A percentile compares a stretch with the other conserved stretches of the same genome.
Conservation (phyloP, 2,113 vertebrate genomes). For the Labeo rohita region DNA sequence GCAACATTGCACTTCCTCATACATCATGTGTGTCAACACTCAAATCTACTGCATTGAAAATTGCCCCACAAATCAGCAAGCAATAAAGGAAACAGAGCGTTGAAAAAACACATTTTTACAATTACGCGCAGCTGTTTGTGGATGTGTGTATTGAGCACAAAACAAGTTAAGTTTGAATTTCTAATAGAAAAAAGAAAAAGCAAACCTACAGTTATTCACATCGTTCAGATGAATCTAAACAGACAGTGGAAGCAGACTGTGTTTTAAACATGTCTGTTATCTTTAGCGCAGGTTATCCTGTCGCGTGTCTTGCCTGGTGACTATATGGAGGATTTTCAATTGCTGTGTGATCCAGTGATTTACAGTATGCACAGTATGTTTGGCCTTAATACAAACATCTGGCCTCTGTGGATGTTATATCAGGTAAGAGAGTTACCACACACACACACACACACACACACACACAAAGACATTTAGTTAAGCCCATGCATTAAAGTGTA, state of each 20-base stretch:
- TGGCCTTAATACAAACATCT: constrained; percentile 41
- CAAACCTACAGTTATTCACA: not conserved
- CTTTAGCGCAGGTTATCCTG: not conserved
- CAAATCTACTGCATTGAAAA: constrained; percentile 44
- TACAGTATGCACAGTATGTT: constrained; percentile 21
- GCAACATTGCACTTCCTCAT: constrained; percentile 24
- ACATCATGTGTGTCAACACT: constrained; percentile 47
- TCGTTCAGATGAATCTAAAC: not conserved
- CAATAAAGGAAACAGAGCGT: constrained; percentile 45
- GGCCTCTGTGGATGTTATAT: constrained; percentile 12
- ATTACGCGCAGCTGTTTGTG: constrained; percentile 26
- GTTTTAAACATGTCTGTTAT: not conserved
- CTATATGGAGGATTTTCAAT: not conserved
- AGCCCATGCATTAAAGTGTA: not conserved
- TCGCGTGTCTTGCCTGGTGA: not conserved
- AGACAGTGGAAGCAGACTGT: not conserved
- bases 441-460: constrained; percentile 13
- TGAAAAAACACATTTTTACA: constrained; percentile 40
- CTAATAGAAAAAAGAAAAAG: constrained; percentile 3
- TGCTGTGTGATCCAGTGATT: constrained; percentile 2
- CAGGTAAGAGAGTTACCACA: constrained; percentile 19
- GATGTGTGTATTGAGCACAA: constrained; percentile 14
- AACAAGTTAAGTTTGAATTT: constrained; percentile 4
- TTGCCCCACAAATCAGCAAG: constrained; percentile 42
- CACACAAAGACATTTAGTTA: not conserved